phyloP scores from a whole-genome alignment of 2,797 vertebrate species.

The Limnodromus scolopaceus region DNA sequence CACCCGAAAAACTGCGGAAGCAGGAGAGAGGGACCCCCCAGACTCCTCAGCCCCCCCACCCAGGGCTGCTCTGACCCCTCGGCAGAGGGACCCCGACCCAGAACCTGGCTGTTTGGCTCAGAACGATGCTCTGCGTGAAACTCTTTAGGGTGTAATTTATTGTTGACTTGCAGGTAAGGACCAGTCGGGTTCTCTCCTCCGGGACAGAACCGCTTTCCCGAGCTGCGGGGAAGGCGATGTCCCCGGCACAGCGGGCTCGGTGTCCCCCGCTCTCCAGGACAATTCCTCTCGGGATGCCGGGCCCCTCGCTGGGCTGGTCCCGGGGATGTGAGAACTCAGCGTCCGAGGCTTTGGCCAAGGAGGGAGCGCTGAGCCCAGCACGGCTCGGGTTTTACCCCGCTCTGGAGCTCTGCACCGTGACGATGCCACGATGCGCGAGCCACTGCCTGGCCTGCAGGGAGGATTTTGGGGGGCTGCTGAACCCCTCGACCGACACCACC shows the following conservation, averaged over 20 bases:
- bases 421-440: fast-evolving
- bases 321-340: fast-evolving
- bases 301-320: not conserved
- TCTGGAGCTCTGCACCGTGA: not conserved
- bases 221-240: not conserved
- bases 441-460: fast-evolving
- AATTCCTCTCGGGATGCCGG: fast-evolving
- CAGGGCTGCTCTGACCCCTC: not conserved
- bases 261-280: not conserved
- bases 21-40: not conserved
- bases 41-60: no score
- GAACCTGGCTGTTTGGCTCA: not conserved
- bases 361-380: not conserved
- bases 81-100: not conserved
- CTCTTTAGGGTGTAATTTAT: not conserved
- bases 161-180: not conserved
- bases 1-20: not conserved
- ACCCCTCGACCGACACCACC: not conserved
- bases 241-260: fast-evolving
- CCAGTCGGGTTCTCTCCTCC: fast-evolving
- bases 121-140: not conserved
- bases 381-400: not conserved
- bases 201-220: not conserved
- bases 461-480: not conserved
- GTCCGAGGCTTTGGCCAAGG: not conserved